Conservation (phyloP, 2,113 vertebrate species). For the Amblyornis subalaris region DNA sequence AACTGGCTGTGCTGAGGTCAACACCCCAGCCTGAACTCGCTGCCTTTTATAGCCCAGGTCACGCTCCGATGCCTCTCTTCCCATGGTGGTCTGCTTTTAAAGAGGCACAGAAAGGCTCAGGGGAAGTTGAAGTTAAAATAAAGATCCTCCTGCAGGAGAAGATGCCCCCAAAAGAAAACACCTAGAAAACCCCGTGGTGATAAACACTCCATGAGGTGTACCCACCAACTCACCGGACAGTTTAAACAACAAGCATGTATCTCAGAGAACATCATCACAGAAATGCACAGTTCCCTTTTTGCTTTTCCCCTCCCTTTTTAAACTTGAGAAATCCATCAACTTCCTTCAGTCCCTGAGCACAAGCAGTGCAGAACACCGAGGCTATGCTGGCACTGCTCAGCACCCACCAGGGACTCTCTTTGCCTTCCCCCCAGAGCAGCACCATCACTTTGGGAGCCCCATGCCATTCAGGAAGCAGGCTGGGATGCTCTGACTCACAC, state of each 20-base stretch:
- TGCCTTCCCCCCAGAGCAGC: not conserved
- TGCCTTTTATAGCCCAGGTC: not conserved
- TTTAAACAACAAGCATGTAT: accelerated
- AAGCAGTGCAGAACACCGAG: accelerated
- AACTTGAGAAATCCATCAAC: not conserved
- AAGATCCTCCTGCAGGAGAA: not conserved
- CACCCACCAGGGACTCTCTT: not conserved
- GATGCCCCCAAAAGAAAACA: not conserved
- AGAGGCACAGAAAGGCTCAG: not conserved
- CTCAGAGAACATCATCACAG: accelerated
- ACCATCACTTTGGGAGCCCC: not conserved
- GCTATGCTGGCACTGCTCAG: accelerated
- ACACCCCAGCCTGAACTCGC: not conserved
- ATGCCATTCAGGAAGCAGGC: accelerated
- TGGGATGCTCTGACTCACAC: not conserved
- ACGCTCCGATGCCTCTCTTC: not conserved
- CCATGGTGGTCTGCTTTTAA: not conserved
- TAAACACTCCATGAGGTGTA: not conserved
- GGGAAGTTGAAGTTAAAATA: not conserved
- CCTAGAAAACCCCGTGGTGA: accelerated
- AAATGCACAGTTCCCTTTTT: not conserved
- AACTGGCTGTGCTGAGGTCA: conserved; percentile 23
- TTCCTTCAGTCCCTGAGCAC: not conserved
- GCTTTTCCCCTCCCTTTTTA: not conserved
- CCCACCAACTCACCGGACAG: not conserved